Base-by-base conservation (phyloP, 2,113 vertebrate genomes). In the Circaetus cinerascens region DNA sequence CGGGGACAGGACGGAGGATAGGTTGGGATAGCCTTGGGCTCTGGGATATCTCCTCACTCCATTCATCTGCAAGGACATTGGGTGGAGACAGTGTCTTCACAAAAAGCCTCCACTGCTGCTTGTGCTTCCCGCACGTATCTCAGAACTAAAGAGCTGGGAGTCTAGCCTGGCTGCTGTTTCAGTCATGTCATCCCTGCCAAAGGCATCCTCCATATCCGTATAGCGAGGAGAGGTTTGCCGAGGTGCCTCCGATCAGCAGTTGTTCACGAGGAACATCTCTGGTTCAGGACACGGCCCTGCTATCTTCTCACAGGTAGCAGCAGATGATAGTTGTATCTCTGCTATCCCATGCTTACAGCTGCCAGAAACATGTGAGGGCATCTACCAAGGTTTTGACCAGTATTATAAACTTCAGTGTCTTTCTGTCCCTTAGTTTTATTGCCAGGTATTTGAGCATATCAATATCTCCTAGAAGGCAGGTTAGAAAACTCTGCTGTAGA, bases 171-270 rank as follows among this genome's bases (percentile, higher is more conserved):
- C 27, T 71, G 74, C 69, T 50, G 16, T 41, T 88, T 62, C 3
- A 8, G 59, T 10, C 30, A 6, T 13, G 13, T 40, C 18, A 48
- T 40, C 40, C 29, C n/a, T 90, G 51, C 60, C 41, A 51, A 16
- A 77, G 46, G 40, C 20, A 62, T 62, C 45, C 36, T 27, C 64
- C 56, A 4, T 22, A 15, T 45, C 46, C 13, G 13, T 22, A 32
- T 3, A 25, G 21, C 27, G 41, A 81, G 25, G 38, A 74, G 41
- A 81, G 45, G 20, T 43, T 64, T 88, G 56, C 38, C 10, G 6
- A 71, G 18, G 13, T 71, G 46, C 41, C 38, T 48, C 40, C 0
- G 0, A 2, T 57, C 38, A 4, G 1, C 55, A 36, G n/a, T 8
- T 69, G 20, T 20, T 72, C 18, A 2, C 0, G 0, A 82, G 55